Evolutionary conservation across 2,113 vertebrate genomes (phyloP).

Genomic region (Reinhardtius hippoglossoides): DNA sequence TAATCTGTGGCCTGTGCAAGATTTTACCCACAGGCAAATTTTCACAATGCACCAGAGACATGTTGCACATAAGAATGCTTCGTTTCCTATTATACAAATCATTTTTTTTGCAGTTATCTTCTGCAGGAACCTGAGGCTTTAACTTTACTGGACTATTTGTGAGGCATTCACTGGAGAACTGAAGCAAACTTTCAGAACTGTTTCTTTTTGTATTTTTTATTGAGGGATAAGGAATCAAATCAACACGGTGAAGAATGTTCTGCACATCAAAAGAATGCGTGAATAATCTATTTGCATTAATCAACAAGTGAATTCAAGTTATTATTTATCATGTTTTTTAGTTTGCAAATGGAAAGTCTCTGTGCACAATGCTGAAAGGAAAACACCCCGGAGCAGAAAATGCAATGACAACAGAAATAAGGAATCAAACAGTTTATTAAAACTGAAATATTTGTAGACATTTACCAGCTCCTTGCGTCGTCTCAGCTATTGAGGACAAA

Average conservation of each 20-base stretch:
- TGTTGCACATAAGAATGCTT: neutral
- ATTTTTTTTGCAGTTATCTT: no score
- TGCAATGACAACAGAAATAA: neutral
- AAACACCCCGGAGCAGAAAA: no score
- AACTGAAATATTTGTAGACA: slow-evolving; percentile 3
- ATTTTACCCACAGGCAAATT: neutral
- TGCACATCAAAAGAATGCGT: no score
- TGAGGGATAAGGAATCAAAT: no score
- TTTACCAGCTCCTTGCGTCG: neutral
- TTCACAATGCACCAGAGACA: neutral
- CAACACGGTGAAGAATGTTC: no score
- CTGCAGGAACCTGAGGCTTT: neutral
- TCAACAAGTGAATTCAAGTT: neutral
- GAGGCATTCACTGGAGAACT: neutral
- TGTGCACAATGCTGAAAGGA: no score
- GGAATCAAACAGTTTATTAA: slow-evolving; percentile 51
- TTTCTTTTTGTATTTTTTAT: no score
- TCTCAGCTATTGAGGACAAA: slow-evolving; percentile 1
- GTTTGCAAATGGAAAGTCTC: neutral
- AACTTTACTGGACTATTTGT: neutral
- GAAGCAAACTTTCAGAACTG: no score
- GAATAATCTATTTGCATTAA: no score
- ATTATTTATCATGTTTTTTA: neutral
- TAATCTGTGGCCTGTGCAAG: no score
- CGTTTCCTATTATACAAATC: neutral